Conservation (phyloP, 2,113 vertebrate genomes). For the Sinocyclocheilus maitianheensis region DNA sequence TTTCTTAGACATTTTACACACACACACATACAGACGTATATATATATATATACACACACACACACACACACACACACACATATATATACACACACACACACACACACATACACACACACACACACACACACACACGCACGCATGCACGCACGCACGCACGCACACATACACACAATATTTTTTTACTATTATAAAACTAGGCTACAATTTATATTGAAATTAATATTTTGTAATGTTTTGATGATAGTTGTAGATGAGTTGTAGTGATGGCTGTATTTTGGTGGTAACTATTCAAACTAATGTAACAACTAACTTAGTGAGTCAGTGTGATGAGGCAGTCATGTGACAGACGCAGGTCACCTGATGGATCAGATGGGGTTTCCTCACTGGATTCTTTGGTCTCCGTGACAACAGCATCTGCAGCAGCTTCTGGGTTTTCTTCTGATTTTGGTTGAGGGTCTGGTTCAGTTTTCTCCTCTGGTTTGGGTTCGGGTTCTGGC, state of each 20-base stretch:
- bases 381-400: constrained; percentile 18
- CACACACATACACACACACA: constrained; percentile 65
- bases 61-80: too few relatives aligned
- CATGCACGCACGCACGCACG: not conserved
- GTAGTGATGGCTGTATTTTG: not conserved
- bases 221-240: not conserved
- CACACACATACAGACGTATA: too few relatives aligned
- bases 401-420: constrained; percentile 20
- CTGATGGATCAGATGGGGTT: constrained; percentile 6
- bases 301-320: not conserved
- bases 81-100: too few relatives aligned
- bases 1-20: too few relatives aligned
- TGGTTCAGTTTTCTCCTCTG: constrained; percentile 27
- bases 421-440: constrained; percentile 20
- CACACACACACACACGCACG: constrained; percentile 9
- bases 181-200: too few relatives aligned
- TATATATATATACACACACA: too few relatives aligned
- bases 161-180: not conserved
- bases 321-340: not conserved
- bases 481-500: not conserved
- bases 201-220: not conserved
- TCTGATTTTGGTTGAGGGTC: not conserved
- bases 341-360: constrained; percentile 23
- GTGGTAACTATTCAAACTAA: not conserved
- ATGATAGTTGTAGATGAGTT: not conserved